Conservation (phyloP, 2,888 invertebrate genomes). For the Drosophila mimetica region DNA sequence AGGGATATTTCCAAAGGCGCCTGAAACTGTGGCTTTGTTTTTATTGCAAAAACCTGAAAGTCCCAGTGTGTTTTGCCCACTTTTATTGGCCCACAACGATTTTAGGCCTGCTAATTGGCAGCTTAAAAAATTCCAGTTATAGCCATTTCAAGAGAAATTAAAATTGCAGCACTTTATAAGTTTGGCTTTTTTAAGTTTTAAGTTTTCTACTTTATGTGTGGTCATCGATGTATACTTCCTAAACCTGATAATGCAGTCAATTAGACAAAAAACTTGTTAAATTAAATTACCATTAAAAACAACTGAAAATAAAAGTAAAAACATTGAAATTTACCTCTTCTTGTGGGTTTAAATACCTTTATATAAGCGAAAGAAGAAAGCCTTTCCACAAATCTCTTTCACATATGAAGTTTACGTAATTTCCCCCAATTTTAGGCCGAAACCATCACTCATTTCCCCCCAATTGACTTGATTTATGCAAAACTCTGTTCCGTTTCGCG, state of each 20-base stretch:
- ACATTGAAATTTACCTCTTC: neutral
- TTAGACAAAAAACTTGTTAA: no score
- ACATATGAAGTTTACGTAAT: conserved; percentile 8
- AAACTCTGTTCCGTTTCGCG: conserved; percentile 19
- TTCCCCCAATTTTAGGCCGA: neutral
- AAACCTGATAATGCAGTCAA: no score
- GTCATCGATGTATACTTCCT: no score
- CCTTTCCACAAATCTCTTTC: neutral
- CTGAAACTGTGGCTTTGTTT: conserved; percentile 1
- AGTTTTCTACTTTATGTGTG: no score
- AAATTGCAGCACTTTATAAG: neutral
- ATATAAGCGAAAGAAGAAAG: neutral
- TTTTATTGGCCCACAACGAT: neutral
- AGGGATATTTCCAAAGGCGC: conserved; percentile 23
- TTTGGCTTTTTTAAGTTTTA: neutral
- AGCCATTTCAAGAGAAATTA: neutral
- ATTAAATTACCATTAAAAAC: no score
- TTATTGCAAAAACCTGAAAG: conserved; percentile 1
- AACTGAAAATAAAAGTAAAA: no score
- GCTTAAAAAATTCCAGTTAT: neutral
- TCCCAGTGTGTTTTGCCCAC: neutral
- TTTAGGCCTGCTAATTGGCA: conserved; percentile 2
- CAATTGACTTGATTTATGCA: conserved; percentile 35
- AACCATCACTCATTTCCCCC: conserved; percentile 18
- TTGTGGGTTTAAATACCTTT: neutral